phyloP scores from a whole-genome alignment of 2,888 invertebrate genomes.

The Drosophila colorata region DNA sequence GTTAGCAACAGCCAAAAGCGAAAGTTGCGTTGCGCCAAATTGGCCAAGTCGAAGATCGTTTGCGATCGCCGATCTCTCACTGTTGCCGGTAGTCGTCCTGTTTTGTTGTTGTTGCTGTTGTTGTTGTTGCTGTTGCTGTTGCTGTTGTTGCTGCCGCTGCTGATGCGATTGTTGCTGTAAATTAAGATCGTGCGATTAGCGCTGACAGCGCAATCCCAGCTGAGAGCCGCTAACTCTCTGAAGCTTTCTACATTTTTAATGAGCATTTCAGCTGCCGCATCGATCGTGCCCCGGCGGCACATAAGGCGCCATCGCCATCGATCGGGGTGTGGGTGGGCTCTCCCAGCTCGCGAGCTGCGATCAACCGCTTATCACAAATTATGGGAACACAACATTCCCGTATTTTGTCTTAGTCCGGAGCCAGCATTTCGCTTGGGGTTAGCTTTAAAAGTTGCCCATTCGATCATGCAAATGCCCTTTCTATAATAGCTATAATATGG shows the following conservation, averaged over 20 bases:
- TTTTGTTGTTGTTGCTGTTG: conserved; percentile 32
- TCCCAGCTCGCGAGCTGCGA: conserved; percentile 6
- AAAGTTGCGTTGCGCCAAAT: conserved; percentile 78
- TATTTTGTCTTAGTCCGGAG: conserved; percentile 1
- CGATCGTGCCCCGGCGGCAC: conserved; percentile 64
- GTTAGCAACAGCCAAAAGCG: conserved; percentile 72
- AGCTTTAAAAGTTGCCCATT: conserved; percentile 13
- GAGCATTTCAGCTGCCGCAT: conserved; percentile 74
- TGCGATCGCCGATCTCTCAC: conserved; percentile 50
- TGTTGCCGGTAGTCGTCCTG: conserved; percentile 59
- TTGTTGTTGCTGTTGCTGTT: conserved; percentile 33
- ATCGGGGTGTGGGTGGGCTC: conserved; percentile 34
- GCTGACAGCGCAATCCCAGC: conserved; percentile 64
- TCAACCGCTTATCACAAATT: conserved; percentile 56
- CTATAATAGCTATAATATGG: not conserved
- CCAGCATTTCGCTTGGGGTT: conserved; percentile 23
- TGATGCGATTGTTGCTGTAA: conserved; percentile 68
- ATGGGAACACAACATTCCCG: conserved; percentile 46
- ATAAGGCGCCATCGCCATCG: conserved; percentile 44
- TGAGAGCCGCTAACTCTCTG: conserved; percentile 46
- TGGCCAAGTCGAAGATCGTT: conserved; percentile 63
- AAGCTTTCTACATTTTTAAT: conserved; percentile 79
- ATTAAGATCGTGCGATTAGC: conserved; percentile 79
- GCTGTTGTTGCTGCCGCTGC: conserved; percentile 33
- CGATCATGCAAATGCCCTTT: conserved; percentile 39